Evolutionary conservation across 1,140 invertebrate genomes (phyloP).

Genomic region (Mamestra configurata): DNA sequence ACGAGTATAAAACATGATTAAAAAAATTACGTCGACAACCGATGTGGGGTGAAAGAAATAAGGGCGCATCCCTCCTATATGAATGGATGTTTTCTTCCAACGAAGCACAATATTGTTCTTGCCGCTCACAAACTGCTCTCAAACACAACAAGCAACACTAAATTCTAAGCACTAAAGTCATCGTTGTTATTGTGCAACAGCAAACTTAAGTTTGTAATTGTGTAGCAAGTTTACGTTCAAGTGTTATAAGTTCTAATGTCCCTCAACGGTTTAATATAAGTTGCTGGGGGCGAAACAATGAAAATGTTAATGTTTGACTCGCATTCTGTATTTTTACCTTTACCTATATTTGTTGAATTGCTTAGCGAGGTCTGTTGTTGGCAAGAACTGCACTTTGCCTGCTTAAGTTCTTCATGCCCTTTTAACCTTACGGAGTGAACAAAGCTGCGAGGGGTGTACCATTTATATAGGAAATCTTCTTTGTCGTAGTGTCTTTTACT

Average conservation of each 20-base stretch:
- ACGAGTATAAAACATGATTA: conserved; percentile 87
- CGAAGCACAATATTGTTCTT: conserved; percentile 57
- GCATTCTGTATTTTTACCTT: conserved; percentile 79
- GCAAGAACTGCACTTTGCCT: conserved; percentile 40
- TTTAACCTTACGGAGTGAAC: conserved; percentile 34
- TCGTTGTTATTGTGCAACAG: conserved; percentile 22
- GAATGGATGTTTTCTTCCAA: conserved; percentile 79
- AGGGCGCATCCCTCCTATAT: conserved; percentile 79
- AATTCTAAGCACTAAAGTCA: conserved; percentile 28
- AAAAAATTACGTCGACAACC: conserved; percentile 85
- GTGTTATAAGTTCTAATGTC: conserved; percentile 84
- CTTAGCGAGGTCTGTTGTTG: conserved; percentile 31
- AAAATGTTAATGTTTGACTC: conserved; percentile 79
- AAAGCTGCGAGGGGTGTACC: conserved; percentile 8
- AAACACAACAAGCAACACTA: conserved; percentile 20
- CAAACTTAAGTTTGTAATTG: conserved; percentile 67
- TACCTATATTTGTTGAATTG: conserved; percentile 48
- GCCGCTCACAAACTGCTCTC: background rate
- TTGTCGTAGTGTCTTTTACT: background rate
- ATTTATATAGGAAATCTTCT: conserved; percentile 5
- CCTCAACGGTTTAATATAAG: conserved; percentile 79
- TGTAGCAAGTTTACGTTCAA: conserved; percentile 81
- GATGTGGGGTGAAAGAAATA: conserved; percentile 64
- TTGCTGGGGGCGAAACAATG: conserved; percentile 79
- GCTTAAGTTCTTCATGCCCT: conserved; percentile 38